Evolutionary conservation across 2,797 vertebrate species (phyloP).

Genomic region (Spheniscus humboldti): DNA sequence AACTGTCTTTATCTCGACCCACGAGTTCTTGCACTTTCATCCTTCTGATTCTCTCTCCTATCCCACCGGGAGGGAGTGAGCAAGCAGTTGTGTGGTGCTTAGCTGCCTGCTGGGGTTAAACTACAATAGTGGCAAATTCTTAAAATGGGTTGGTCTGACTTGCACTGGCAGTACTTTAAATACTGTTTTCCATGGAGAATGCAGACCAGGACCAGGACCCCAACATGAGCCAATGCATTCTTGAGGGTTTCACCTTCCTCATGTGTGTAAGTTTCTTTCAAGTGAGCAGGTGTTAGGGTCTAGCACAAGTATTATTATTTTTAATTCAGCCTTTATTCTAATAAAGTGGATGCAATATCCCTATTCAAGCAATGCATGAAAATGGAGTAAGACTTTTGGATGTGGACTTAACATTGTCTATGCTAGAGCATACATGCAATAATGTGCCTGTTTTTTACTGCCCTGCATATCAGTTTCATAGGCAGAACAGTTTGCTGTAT

Average conservation of each 20-base stretch:
- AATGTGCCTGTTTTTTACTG: neutral
- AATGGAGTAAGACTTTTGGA: neutral
- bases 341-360: neutral
- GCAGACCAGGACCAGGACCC: neutral
- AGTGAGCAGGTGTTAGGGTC: neutral
- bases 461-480: neutral
- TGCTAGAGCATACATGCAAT: neutral
- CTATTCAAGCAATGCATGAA: neutral
- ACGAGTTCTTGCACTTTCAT: neutral
- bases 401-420: neutral
- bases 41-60: neutral
- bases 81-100: neutral
- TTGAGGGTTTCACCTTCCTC: neutral
- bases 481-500: neutral
- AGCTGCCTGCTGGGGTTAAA: neutral
- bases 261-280: neutral
- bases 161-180: neutral
- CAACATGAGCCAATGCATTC: neutral
- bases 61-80: neutral
- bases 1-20: neutral
- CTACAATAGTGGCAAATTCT: fast-evolving
- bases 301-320: neutral
- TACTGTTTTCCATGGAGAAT: fast-evolving
- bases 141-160: neutral
- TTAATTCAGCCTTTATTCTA: neutral